Base-by-base conservation (phyloP, 2,888 invertebrate genomes). In the Lepidocyrtinus sp. region DNA sequence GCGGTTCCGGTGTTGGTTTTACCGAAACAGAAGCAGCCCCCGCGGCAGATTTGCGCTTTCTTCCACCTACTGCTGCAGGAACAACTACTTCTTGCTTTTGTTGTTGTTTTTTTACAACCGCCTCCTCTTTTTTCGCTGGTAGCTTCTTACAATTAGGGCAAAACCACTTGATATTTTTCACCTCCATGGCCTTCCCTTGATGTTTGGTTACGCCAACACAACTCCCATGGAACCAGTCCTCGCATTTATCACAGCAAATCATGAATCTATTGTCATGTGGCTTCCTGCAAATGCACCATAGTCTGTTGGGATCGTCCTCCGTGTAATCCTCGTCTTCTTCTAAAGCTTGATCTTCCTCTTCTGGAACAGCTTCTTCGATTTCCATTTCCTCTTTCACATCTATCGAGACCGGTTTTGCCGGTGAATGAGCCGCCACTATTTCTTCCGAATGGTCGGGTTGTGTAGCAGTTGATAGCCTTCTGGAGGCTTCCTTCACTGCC, bases 141-240 rank as follows among this genome's bases (percentile, higher is more conserved):
- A 12, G 88, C 92, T 93, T 81, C 17, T 90, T 89, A 89, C 96
- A 97, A 88, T 94, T 94, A 0, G 96, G 94, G 88, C 97, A 97
- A 81, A 94, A 92, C 97, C 97, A 97, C 88, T 96, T 95, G 83
- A 93, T 92, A 7, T 95, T 94, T 85, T 94, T 93, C 72, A 93
- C 92, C 88, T 98, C 97, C 95, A 98, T 96, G 89, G 95, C 64
- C 88, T 88, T 87, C 73, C 96, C 96, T 94, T 95, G 94, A 0
- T 94, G 92, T 90, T 96, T 94, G 21, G 96, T 96, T 61, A 98
- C 94, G 87, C 95, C 95, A 15, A 98, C 97, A 90, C 98, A 98
- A 88, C 95, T 95, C n/a, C 98, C 98, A 88, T 98, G 98, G 88
- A 96, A 98, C 98, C 98, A 98, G 88, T 98, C 97, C 88, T 96